These are phyloP conservation scores for Xenopus laevis DNA, from an alignment of 2,113 vertebrate species.

Conservation along the genomic window DNA sequence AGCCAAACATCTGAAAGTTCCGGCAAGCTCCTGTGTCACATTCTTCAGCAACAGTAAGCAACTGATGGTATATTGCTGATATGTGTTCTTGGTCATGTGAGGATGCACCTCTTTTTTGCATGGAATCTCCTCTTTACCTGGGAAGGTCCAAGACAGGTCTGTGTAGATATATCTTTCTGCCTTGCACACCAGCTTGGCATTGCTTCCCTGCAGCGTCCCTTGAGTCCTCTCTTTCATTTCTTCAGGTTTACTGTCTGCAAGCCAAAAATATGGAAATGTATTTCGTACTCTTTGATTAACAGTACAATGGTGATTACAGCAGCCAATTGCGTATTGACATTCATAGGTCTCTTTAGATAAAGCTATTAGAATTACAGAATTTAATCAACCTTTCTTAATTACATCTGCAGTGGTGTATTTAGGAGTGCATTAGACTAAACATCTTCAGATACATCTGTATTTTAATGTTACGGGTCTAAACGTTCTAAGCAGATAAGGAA, in stretches of 20 bases:
- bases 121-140: conserved; percentile 30
- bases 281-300: too few relatives aligned
- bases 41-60: conserved; percentile 66
- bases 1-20: conserved; percentile 71
- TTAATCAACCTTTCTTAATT: too few relatives aligned
- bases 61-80: conserved; percentile 66
- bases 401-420: too few relatives aligned
- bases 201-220: conserved; percentile 61
- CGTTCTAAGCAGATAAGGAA: too few relatives aligned
- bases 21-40: conserved; percentile 58
- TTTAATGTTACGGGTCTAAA: too few relatives aligned
- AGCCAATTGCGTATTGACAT: too few relatives aligned
- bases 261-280: neutral
- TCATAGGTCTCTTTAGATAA: too few relatives aligned
- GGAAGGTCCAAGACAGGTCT: conserved; percentile 70
- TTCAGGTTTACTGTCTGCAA: conserved; percentile 47
- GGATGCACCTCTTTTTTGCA: conserved; percentile 48
- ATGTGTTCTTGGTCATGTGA: conserved; percentile 35
- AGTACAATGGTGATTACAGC: too few relatives aligned
- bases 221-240: conserved; percentile 57
- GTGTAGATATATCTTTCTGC: conserved; percentile 76
- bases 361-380: too few relatives aligned
- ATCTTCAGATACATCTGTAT: too few relatives aligned
- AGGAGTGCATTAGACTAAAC: too few relatives aligned
- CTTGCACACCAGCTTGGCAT: conserved; percentile 68